A percentile compares a stretch with the other conserved stretches of the same genome.
These are phyloP conservation scores for Acleris cristana DNA, from an alignment of 2,888 invertebrate genomes.

Conservation along the genomic window DNA sequence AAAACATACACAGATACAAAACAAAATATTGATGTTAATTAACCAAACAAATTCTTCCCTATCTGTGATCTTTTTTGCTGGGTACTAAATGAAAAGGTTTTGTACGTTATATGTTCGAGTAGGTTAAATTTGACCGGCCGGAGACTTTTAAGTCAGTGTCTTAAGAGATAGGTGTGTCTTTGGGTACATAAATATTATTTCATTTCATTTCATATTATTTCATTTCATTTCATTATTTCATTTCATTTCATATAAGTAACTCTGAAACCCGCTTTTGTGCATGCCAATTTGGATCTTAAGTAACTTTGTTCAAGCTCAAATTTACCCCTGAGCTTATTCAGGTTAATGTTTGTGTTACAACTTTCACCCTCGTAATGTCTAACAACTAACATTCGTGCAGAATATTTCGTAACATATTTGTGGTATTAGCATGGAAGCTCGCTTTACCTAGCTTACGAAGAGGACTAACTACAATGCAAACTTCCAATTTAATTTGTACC, in stretches of 20 bases:
- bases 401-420: neutral
- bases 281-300: neutral
- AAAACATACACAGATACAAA: too few species aligned
- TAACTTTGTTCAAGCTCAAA: neutral
- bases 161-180: too few species aligned
- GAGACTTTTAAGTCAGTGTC: too few species aligned
- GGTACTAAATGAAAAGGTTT: too few species aligned
- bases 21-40: too few species aligned
- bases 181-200: too few species aligned
- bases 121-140: too few species aligned
- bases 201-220: too few species aligned
- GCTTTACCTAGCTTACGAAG: neutral
- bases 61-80: too few species aligned
- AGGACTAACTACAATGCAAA: neutral
- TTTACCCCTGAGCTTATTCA: neutral
- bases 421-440: neutral
- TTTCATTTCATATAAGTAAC: neutral
- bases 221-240: too few species aligned
- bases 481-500: slow-evolving; percentile 1
- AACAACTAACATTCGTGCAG: neutral
- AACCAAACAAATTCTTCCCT: too few species aligned
- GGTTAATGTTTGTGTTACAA: neutral
- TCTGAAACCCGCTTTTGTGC: neutral
- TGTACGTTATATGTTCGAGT: too few species aligned
- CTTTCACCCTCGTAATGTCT: neutral